A percentile compares a stretch with the other conserved stretches of the same genome.
phyloP scores from a whole-genome alignment of 2,888 invertebrate genomes.

The Lordiphosa andalusiaca region DNA sequence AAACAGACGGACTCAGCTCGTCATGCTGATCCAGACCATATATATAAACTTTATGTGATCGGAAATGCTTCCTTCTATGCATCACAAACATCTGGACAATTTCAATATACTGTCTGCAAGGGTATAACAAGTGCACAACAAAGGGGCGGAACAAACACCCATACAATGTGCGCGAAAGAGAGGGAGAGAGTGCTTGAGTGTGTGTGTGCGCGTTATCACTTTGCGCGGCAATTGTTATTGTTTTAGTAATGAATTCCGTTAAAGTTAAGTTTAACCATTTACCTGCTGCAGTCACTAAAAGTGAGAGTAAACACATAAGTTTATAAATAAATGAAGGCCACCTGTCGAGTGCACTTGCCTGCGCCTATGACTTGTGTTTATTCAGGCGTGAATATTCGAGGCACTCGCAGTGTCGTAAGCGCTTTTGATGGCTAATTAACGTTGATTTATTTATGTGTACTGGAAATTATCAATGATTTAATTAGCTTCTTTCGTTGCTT shows the following conservation, averaged over 20 bases:
- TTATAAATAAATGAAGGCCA: slow-evolving; percentile 55
- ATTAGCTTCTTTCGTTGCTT: slow-evolving; percentile 20
- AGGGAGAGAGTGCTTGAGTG: slow-evolving; percentile 12
- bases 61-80: no score
- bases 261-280: slow-evolving; percentile 11
- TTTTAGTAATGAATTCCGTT: slow-evolving; percentile 26
- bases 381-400: slow-evolving; percentile 44
- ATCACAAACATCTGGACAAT: no score
- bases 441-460: slow-evolving; percentile 23
- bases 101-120: no score
- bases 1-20: no score
- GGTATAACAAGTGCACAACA: slow-evolving; percentile 56
- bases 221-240: slow-evolving; percentile 58
- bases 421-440: slow-evolving; percentile 30
- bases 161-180: slow-evolving; percentile 48
- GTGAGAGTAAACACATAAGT: slow-evolving; percentile 30
- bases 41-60: no score
- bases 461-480: slow-evolving; percentile 38
- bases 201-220: slow-evolving; percentile 14
- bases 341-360: slow-evolving; percentile 51
- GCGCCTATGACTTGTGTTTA: slow-evolving; percentile 31
- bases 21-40: no score
- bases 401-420: slow-evolving; percentile 10
- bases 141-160: slow-evolving; percentile 44
- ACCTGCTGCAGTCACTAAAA: slow-evolving; percentile 17